Evolutionary conservation across 1,140 invertebrate genomes (phyloP), one percentile per base, ranked within the genome.

Genomic region (Leucophenga varia): DNA sequence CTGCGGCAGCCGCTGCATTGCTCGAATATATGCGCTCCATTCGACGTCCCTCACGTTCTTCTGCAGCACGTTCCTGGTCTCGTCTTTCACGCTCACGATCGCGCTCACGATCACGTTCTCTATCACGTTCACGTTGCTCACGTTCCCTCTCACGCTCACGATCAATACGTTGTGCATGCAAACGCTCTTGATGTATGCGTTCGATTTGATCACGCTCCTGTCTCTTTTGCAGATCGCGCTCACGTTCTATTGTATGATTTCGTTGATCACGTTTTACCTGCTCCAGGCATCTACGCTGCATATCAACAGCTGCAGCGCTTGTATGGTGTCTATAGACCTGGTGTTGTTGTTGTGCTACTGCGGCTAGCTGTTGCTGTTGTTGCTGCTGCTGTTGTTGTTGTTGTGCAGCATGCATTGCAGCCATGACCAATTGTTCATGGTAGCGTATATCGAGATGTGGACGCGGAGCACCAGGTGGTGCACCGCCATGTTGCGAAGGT

Each of bases 81-180:
- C 37, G 53, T 47, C 53, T 18, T 22, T 52, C 50, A 22, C 59
- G 58, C 21, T 45, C 52, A 18, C 71, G 44, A 34, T 68, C 55
- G n/a, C 69, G 57, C 18, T 76, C 63, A 3, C 60, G 53, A 13
- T 74, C 41, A 6, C 43, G 44, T 18, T 75, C 59, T n/a, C 63
- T 18, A n/a, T 59, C 61, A 16, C 65, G 59, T 34, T 55, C 17
- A 70, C 71, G 1, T n/a, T n/a, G 57, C 7, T 78, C 68, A 16
- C 67, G 31, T 22, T 67, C 72, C 13, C 76, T 74, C 17, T 76
- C 69, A 1, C 76, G 69, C 31, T 79, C 70, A 1, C 73, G 44
- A 7, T 77, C 72, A 1, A 78, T 56, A 3, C 74, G 48, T 1
- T 69, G 63, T 0, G 63, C 55, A 4, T 59, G 63, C 8, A 73